Conservation (phyloP, 2,888 invertebrate genomes). For the Laspeyria flexula region DNA sequence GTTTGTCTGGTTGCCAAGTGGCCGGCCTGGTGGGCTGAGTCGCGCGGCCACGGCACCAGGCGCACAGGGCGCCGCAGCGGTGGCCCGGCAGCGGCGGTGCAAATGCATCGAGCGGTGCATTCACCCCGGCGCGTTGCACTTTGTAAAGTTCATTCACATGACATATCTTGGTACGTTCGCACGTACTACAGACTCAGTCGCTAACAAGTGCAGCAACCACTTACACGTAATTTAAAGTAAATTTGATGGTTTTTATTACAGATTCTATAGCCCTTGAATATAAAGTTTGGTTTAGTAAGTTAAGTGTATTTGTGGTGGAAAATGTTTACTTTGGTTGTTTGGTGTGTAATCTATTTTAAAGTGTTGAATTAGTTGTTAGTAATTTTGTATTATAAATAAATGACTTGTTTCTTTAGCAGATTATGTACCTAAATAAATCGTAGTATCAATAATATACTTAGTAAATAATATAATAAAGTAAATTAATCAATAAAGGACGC, state of each 20-base stretch:
- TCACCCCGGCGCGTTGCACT: slow-evolving; percentile 43
- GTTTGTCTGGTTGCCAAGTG: slow-evolving; percentile 80
- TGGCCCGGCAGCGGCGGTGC: slow-evolving; percentile 44
- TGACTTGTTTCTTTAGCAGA: too few relatives aligned
- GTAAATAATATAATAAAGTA: too few relatives aligned
- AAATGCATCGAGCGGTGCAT: slow-evolving; percentile 51
- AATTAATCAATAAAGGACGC: too few relatives aligned
- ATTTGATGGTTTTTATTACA: background rate
- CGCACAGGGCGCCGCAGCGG: slow-evolving; percentile 57
- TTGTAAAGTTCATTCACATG: slow-evolving; percentile 23
- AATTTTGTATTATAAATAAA: too few relatives aligned
- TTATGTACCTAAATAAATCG: too few relatives aligned
- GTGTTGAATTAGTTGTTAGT: too few relatives aligned
- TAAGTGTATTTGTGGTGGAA: too few relatives aligned
- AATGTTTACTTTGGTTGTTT: too few relatives aligned
- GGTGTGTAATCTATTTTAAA: too few relatives aligned
- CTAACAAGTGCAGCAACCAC: background rate
- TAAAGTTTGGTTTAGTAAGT: too few relatives aligned
- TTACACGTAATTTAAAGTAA: background rate
- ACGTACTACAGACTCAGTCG: background rate
- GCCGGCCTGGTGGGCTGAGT: slow-evolving; percentile 67
- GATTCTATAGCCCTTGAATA: background rate
- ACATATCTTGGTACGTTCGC: slow-evolving; percentile 7
- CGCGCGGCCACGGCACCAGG: slow-evolving; percentile 77
- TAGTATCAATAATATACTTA: too few relatives aligned